Evolutionary conservation across 1,140 invertebrate species (phyloP), one percentile per base, ranked within the genome.

Genomic region (Caerostris extrusa): DNA sequence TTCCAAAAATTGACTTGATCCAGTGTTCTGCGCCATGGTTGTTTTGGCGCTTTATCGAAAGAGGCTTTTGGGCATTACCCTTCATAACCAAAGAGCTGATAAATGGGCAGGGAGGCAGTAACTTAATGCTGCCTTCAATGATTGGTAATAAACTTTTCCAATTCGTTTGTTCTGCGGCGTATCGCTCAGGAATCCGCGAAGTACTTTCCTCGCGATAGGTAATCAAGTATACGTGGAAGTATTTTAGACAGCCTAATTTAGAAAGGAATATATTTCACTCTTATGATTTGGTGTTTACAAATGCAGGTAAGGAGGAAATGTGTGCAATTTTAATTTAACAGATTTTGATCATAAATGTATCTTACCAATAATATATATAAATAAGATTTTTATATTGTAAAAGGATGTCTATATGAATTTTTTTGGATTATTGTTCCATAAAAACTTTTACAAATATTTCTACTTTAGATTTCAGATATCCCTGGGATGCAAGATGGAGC

Each of bases 1-100:
- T 67, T 67, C 17, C 61, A 77, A 34, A 34, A 34, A 34, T 34
- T 85, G 82, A 85, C 82, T 85, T 56, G 57, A 1, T 12, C n/a
- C 82, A 85, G 55, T 85, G 19, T 85, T 85, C 57, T 3, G 5
- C 82, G 10, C 6, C 8, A 56, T 3, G 12, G 12, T 61, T 14
- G 17, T 67, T 87, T 87, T 58, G n/a, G 58, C 34, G 10, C 60
- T 87, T 87, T 87, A 87, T 61, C 58, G n/a, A 64, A 87, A 58
- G 85, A 60, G 85, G 85, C 85, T 57, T 60, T 87, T 57, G 34
- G 58, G 56, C 58, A 87, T 87, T 87, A 87, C 64, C 85, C 85
- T 50, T 87, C 60, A 61, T 57, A 87, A 77, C 71, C 71, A 87
- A 87, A 67, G 85, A 87, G 85, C 85, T 87, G 85, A 60, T 87